Conservation (phyloP, 2,113 vertebrate genomes). For the Catharus minimus region DNA sequence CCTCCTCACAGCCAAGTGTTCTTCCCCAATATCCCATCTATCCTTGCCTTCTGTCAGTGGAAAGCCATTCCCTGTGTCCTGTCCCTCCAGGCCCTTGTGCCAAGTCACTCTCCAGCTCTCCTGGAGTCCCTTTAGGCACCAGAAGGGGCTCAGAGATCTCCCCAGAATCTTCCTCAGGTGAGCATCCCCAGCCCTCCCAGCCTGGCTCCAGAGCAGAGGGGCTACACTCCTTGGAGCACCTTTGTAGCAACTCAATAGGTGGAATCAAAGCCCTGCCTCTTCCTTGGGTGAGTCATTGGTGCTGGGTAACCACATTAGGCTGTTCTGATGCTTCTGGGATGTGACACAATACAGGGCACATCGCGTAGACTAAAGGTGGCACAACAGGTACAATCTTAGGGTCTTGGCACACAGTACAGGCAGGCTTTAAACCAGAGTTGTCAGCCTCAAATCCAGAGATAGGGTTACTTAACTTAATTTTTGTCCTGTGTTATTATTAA, state of each 20-base stretch:
- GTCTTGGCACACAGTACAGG: accelerated
- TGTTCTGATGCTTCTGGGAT: not conserved
- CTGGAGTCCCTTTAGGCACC: not conserved
- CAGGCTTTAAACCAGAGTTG: not conserved
- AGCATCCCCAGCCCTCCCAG: not conserved
- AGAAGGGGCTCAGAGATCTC: accelerated
- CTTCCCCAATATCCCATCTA: not conserved
- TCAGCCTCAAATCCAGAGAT: not conserved
- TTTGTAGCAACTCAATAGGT: accelerated
- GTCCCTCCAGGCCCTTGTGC: accelerated
- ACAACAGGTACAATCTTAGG: not conserved
- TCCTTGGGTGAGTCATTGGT: not conserved
- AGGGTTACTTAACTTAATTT: not conserved
- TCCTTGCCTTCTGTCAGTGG: accelerated
- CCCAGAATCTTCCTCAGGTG: not conserved
- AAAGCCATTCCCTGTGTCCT: not conserved
- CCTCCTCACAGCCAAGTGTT: accelerated
- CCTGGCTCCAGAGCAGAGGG: not conserved
- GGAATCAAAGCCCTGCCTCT: not conserved
- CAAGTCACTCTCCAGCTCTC: not conserved
- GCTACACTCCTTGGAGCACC: not conserved
- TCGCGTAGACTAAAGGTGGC: not conserved
- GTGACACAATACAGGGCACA: accelerated
- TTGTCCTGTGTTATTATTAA: not conserved
- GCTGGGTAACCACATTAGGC: not conserved